These are phyloP conservation scores for Mesitornis unicolor DNA, from an alignment of 2,113 vertebrate genomes.

Conservation along the genomic window DNA sequence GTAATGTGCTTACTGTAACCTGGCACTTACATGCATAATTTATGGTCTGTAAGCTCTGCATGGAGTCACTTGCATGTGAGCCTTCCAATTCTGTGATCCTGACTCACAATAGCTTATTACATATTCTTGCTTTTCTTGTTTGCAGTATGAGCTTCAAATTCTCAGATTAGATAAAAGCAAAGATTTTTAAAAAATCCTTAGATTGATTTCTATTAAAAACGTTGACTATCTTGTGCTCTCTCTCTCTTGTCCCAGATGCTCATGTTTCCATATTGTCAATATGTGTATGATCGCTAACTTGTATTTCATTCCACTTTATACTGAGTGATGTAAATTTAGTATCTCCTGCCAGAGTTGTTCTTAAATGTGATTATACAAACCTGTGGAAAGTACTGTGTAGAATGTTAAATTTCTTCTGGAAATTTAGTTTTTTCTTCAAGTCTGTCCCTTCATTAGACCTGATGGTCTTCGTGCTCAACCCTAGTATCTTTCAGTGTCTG, in stretches of 20 bases:
- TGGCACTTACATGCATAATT: constrained; percentile 8
- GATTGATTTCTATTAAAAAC: neutral
- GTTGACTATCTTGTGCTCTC: neutral
- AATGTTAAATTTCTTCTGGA: neutral
- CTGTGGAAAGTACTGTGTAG: neutral
- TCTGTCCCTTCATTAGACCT: neutral
- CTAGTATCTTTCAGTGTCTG: neutral
- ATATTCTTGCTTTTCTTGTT: neutral
- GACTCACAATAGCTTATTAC: neutral
- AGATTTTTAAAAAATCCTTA: neutral
- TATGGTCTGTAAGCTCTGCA: neutral
- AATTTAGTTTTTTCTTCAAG: neutral
- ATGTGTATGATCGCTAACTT: neutral
- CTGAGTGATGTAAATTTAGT: neutral
- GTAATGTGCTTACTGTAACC: neutral
- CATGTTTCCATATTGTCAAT: rapidly evolving
- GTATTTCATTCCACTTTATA: neutral
- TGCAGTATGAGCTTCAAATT: neutral
- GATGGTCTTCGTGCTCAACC: neutral
- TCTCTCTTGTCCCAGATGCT: neutral
- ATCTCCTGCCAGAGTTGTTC: neutral
- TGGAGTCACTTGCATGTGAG: neutral
- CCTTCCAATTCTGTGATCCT: neutral
- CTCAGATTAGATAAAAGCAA: neutral
- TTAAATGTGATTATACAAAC: neutral